These are phyloP conservation scores for Zelostemma sp. DNA, from an alignment of 1,140 invertebrate species.

Conservation along the genomic window DNA sequence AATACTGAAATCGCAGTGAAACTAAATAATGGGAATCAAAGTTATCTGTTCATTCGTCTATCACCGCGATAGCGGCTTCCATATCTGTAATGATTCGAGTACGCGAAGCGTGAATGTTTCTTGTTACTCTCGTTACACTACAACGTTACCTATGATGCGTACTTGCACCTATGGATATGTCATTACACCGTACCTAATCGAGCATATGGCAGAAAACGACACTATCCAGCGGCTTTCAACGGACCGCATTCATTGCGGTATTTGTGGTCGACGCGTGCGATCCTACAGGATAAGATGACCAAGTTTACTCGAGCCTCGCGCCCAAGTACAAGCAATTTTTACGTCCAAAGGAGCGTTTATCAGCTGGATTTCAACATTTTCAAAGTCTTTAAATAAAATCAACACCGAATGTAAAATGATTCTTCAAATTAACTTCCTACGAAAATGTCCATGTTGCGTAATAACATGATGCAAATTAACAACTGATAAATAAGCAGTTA, in stretches of 20 bases:
- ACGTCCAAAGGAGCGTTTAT: too few species aligned
- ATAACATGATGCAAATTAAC: too few species aligned
- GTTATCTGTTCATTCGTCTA: constrained; percentile 7
- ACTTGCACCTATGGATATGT: constrained; percentile 25
- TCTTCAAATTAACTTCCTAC: too few species aligned
- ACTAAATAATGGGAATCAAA: not conserved
- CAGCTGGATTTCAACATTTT: too few species aligned
- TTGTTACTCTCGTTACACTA: constrained; percentile 37
- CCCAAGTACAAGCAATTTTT: too few species aligned
- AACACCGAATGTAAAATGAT: too few species aligned
- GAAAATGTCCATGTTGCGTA: too few species aligned
- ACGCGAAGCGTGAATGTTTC: constrained; percentile 39
- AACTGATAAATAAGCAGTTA: too few species aligned
- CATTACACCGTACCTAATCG: constrained; percentile 45
- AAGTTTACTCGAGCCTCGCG: too few species aligned
- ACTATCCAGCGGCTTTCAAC: constrained; percentile 48
- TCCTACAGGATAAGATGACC: constrained; percentile 26
- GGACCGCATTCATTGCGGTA: constrained; percentile 31
- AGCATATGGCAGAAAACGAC: constrained; percentile 45
- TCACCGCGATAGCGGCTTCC: constrained; percentile 3
- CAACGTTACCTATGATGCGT: constrained; percentile 25
- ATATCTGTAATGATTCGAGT: constrained; percentile 33
- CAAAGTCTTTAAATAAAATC: too few species aligned
- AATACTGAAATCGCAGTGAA: not conserved
- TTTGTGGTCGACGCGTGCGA: constrained; percentile 43